A percentile compares a stretch with the other conserved stretches of the same genome.
Evolutionary conservation across 2,797 vertebrate genomes (phyloP).

Genomic region (Oreonectes daqikongensis): DNA sequence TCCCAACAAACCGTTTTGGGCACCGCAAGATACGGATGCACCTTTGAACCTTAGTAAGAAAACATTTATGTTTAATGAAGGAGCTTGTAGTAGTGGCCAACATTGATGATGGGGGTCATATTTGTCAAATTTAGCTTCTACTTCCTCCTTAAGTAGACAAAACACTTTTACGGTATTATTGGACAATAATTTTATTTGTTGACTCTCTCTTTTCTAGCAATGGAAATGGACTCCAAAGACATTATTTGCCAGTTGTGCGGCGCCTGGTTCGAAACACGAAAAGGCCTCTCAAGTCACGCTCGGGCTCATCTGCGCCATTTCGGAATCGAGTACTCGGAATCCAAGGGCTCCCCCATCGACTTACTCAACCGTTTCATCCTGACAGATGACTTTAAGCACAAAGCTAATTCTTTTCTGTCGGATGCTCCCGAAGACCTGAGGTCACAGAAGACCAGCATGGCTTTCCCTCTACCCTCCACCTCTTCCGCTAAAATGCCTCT

Average conservation of each 20-base stretch:
- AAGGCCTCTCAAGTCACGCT: constrained; percentile 91
- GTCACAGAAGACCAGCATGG: constrained; percentile 54
- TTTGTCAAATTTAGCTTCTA: background rate
- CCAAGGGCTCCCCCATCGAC: constrained; percentile 91
- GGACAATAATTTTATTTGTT: background rate
- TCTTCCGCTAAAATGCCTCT: constrained; percentile 62
- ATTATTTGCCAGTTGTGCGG: constrained; percentile 92
- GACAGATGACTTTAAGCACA: constrained; percentile 88
- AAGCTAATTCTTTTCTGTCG: constrained; percentile 73
- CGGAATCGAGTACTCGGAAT: constrained; percentile 89
- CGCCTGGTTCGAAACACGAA: constrained; percentile 94
- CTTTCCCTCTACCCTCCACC: constrained; percentile 65
- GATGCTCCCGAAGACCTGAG: constrained; percentile 68
- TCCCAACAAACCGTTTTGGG: constrained; percentile 85
- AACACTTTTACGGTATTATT: too few relatives aligned
- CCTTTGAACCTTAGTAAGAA: constrained; percentile 94
- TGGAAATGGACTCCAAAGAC: constrained; percentile 88
- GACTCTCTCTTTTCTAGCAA: constrained; percentile 28
- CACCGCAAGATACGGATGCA: constrained; percentile 88
- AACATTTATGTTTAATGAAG: constrained; percentile 3
- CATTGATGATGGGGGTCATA: too few relatives aligned
- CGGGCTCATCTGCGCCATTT: constrained; percentile 92
- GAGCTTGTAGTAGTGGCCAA: too few relatives aligned
- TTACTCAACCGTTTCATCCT: constrained; percentile 89
- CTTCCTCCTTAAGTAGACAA: background rate